phyloP scores from a whole-genome alignment of 2,888 invertebrate genomes.

The Spodoptera exigua region DNA sequence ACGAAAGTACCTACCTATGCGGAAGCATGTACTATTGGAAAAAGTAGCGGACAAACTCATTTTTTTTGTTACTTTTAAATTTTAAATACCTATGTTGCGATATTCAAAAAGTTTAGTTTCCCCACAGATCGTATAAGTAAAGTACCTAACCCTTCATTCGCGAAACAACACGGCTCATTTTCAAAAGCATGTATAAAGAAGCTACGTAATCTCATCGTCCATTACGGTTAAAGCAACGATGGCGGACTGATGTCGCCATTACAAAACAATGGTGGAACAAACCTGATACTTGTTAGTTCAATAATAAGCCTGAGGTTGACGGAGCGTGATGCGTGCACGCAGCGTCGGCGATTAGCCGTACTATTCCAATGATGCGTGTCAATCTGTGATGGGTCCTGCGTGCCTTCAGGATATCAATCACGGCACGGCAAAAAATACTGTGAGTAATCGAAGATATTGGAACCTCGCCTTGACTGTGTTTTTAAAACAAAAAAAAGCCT shows the following conservation, averaged over 20 bases:
- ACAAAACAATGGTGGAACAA: constrained; percentile 39
- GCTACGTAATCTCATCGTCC: constrained; percentile 12
- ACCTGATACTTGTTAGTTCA: constrained; percentile 39
- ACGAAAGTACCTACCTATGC: no score
- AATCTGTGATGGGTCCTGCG: constrained; percentile 64
- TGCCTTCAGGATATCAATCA: constrained; percentile 67
- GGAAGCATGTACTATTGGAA: no score
- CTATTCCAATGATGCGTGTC: constrained; percentile 66
- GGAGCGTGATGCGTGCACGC: constrained; percentile 55
- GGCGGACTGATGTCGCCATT: constrained; percentile 23
- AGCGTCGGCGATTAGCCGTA: constrained; percentile 54
- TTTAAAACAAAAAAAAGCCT: constrained; percentile 16
- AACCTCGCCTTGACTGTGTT: constrained; percentile 43
- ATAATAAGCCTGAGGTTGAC: constrained; percentile 41
- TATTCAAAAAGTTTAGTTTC: no score
- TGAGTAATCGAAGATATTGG: constrained; percentile 52
- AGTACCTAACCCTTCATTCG: no score
- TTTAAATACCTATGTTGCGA: no score
- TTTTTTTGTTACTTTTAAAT: no score
- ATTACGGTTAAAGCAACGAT: constrained; percentile 24
- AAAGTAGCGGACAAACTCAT: no score
- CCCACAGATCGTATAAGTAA: no score
- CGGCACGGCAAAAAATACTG: constrained; percentile 50
- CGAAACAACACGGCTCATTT: no score
- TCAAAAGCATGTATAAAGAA: neutral